Evolutionary conservation across 2,888 invertebrate genomes (phyloP), one percentile per base, ranked within the genome.

Genomic region (Charanyca ferruginea): DNA sequence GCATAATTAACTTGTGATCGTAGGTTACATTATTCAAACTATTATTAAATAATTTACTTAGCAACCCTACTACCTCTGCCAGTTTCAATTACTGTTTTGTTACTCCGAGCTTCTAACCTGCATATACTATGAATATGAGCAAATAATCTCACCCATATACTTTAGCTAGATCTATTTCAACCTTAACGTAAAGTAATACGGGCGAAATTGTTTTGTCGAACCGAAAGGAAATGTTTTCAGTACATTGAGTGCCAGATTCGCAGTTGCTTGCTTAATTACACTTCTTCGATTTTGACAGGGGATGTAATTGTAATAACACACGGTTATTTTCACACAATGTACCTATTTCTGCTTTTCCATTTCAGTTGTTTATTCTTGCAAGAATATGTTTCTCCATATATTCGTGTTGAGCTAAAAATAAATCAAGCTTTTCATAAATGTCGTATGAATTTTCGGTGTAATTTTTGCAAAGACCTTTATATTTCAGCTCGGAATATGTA

Each of bases 1-100:
- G 11, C 41, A 25, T 61, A 71, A 51, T 47, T 47, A 28, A 61
- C 49, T 52, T 70, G n/a, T 0, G 91, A 90, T 79, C 41, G 35
- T 35, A 52, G 18, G 35, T 18, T 61, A 61, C 42, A 51, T 63
- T 55, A 65, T 52, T 65, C 20, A 47, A 53, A 54, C 28, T 59
- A 77, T 61, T 77, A 75, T 73, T 73, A 77, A 76, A 83, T 82
- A 59, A 83, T 84, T 76, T 68, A 71, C 60, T 79, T 78, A 80
- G 61, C 79, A 83, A 55, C 80, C 81, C 79, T 81, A 69, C 70
- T 83, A 87, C 89, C 85, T 86, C 83, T 85, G 81, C 85, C 81
- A 80, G 81, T 83, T 85, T 89, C 89, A 91, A 90, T 91, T 90
- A 90, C 90, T 91, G 91, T 91, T 90, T 89, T 85, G 89, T 90